Conservation (phyloP, 1,140 invertebrate species). For the Musca domestica region DNA sequence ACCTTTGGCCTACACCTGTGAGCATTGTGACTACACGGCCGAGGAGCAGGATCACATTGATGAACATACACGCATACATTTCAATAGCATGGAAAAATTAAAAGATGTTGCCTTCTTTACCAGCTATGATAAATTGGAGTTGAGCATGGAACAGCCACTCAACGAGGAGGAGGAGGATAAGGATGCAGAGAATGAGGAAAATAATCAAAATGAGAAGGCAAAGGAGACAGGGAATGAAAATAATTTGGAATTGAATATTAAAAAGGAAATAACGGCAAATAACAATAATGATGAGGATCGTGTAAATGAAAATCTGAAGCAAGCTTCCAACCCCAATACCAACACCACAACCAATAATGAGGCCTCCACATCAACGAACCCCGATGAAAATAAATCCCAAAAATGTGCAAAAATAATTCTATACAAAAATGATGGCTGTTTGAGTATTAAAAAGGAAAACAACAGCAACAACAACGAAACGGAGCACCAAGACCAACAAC, state of each 20-base stretch:
- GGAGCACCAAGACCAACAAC: neutral
- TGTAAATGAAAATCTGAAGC: constrained; percentile 24
- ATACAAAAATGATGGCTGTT: constrained; percentile 45
- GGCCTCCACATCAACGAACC: neutral
- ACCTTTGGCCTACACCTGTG: constrained; percentile 69
- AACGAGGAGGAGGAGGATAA: neutral
- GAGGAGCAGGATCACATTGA: constrained; percentile 35
- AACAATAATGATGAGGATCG: constrained; percentile 25
- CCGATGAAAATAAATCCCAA: neutral
- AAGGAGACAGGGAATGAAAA: neutral
- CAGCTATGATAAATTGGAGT: constrained; percentile 47
- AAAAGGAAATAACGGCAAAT: neutral
- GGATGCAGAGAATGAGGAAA: too few species aligned
- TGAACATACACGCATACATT: constrained; percentile 47
- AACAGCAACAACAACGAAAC: neutral
- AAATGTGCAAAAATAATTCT: constrained; percentile 40
- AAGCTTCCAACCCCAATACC: neutral
- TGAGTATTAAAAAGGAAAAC: constrained; percentile 42
- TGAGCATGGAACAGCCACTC: constrained; percentile 37
- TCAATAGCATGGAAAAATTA: constrained; percentile 45
- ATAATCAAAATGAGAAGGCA: too few species aligned
- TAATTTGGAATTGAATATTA: constrained; percentile 15
- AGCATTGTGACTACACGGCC: constrained; percentile 80
- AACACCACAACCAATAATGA: neutral
- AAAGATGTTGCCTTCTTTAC: constrained; percentile 48